Evolutionary conservation across 2,888 invertebrate genomes (phyloP), one percentile per base, ranked within the genome.

Genomic region (Eristalinus aeneus): DNA sequence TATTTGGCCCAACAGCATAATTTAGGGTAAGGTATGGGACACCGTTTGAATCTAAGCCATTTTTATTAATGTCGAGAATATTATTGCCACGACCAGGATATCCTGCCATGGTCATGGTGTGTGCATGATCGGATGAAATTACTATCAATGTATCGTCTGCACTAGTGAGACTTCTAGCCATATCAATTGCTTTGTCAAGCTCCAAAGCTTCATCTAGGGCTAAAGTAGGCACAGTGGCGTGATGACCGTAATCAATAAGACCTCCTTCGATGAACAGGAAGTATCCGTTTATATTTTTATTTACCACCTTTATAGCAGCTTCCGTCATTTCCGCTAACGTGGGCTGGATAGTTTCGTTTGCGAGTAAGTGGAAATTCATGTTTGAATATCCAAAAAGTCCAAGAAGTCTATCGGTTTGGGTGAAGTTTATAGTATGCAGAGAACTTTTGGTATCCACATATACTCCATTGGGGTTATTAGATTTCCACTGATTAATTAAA

Each of bases 121-220:
- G 97, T 0, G 96, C 94, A 90, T 97, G 97, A 91, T 97, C 97
- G 0, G 96, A 93, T 0, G 96, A 96, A 2, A 96, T 97, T 0
- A 97, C 94, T 34, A 97, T 95, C 2, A 98, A 91, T 0, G 97
- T 97, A 36, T 97, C 96, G n/a, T 94, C 92, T 12, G 92, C 91
- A 64, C 92, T 92, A 0, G 96, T 95, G 89, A 96, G 89, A 0
- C 93, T 91, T 67, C 93, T 90, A 0, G 96, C 96, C 88, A 93
- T 92, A 82, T 94, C 90, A 46, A 96, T 93, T 1, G 97, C 96
- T 89, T 95, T 94, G 69, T 95, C 94, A 89, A 97, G 95, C 90
- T 96, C 96, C 0, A 96, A 93, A 0, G 96, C 95, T 90, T 98
- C 98, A 88, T 96, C 95, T 0, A 97, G 91, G 0, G 97, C 96